These are phyloP conservation scores for Labroides dimidiatus DNA, from an alignment of 2,797 vertebrate genomes.

Conservation along the genomic window DNA sequence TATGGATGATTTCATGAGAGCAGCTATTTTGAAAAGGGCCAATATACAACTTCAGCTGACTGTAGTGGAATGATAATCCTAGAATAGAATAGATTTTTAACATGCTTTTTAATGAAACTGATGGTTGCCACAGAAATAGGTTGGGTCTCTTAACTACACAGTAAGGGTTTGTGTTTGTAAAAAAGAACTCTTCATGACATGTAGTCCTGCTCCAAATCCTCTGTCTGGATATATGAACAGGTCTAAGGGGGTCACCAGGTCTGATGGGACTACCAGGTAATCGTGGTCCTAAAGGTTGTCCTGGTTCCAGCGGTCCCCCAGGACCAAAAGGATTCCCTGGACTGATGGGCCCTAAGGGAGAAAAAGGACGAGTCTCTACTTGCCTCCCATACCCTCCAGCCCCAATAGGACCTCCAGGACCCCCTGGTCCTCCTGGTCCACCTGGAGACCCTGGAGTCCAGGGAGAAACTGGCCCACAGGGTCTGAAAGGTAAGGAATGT, in stretches of 20 bases:
- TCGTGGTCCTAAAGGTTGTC: conserved; percentile 46
- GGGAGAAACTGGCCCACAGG: conserved; percentile 52
- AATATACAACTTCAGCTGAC: too few species aligned
- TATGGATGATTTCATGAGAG: too few species aligned
- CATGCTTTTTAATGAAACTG: too few species aligned
- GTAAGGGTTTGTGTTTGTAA: too few species aligned
- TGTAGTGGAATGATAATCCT: too few species aligned
- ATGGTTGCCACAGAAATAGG: too few species aligned
- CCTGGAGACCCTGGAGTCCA: conserved; percentile 54
- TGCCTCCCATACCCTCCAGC: fast-evolving
- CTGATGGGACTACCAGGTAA: conserved; percentile 63
- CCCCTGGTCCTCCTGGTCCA: conserved; percentile 58
- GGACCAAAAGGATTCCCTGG: conserved; percentile 61
- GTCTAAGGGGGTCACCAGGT: conserved; percentile 65
- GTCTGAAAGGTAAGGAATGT: conserved; percentile 74
- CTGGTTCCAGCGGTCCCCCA: conserved; percentile 48
- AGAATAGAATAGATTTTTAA: too few species aligned
- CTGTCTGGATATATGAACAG: conserved; percentile 50
- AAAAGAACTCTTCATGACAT: too few species aligned
- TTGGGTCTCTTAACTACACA: too few species aligned
- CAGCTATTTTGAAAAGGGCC: too few species aligned
- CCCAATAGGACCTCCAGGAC: conserved; percentile 37
- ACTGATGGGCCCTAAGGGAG: conserved; percentile 68
- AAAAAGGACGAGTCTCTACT: conserved; percentile 50
- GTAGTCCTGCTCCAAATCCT: too few species aligned